Percentiles rank a stretch among this genome's conserved stretches.
Conservation (phyloP, 2,797 vertebrate genomes). For the Xiphorhynchus erythropygius region DNA sequence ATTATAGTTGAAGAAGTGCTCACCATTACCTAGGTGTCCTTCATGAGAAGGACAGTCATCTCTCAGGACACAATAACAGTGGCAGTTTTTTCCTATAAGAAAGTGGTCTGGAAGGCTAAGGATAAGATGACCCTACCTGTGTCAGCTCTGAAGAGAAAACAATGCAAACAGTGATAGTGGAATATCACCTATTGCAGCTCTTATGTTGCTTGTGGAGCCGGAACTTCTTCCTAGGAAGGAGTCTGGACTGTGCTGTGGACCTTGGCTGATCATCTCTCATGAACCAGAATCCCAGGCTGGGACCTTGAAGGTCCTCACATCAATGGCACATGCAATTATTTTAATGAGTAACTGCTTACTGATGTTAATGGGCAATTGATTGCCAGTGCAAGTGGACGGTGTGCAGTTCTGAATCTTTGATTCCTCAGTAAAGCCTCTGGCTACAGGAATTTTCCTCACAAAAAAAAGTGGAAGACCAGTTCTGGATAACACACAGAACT, state of each 20-base stretch:
- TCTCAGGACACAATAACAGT: neutral
- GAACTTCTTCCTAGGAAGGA: neutral
- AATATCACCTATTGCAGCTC: neutral
- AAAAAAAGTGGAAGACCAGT: neutral
- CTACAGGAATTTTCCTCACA: neutral
- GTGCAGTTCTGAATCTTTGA: neutral
- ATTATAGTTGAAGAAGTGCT: neutral
- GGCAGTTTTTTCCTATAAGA: neutral
- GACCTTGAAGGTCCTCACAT: neutral
- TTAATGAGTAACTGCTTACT: neutral
- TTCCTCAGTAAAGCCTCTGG: neutral
- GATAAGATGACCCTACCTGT: neutral
- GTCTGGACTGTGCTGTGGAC: neutral
- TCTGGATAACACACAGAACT: neutral
- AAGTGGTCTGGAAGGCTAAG: neutral
- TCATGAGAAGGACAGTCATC: neutral
- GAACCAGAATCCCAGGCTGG: neutral
- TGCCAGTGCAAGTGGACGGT: neutral
- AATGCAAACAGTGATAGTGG: neutral
- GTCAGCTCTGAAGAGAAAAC: neutral
- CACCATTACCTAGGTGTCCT: accelerated
- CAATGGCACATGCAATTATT: neutral
- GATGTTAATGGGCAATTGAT: neutral
- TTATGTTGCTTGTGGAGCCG: neutral
- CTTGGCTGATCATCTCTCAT: neutral